phyloP scores from a whole-genome alignment of 1,140 invertebrate genomes.

The Bemisia tabaci region DNA sequence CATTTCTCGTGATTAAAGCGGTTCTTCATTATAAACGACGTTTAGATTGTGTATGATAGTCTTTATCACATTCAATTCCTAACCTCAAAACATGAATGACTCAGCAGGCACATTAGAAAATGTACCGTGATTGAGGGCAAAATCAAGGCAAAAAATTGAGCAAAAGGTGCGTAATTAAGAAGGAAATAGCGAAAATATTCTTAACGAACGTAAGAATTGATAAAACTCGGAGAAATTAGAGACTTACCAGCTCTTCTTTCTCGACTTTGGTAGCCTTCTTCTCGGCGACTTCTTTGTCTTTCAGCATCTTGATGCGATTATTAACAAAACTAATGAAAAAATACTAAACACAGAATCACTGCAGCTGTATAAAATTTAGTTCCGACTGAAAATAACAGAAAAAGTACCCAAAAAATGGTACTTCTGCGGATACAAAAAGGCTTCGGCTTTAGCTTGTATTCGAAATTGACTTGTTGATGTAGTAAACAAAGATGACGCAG shows the following conservation, averaged over 20 bases:
- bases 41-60: too few relatives aligned
- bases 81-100: not conserved
- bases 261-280: not conserved
- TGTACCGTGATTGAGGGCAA: not conserved
- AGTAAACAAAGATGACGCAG: too few relatives aligned
- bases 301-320: not conserved
- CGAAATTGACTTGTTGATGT: too few relatives aligned
- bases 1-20: not conserved
- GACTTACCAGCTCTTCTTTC: not conserved
- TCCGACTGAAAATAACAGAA: too few relatives aligned
- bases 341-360: too few relatives aligned
- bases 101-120: not conserved
- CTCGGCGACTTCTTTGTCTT: not conserved
- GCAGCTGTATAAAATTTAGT: too few relatives aligned
- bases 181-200: not conserved
- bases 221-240: not conserved
- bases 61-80: too few relatives aligned
- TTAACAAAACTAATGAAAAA: not conserved
- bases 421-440: too few relatives aligned
- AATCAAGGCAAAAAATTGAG: not conserved
- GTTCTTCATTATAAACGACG: too few relatives aligned
- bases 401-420: too few relatives aligned
- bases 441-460: too few relatives aligned
- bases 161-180: not conserved
- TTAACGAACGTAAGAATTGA: not conserved